phyloP scores from a whole-genome alignment of 2,113 vertebrate species.

The Antennarius striatus region DNA sequence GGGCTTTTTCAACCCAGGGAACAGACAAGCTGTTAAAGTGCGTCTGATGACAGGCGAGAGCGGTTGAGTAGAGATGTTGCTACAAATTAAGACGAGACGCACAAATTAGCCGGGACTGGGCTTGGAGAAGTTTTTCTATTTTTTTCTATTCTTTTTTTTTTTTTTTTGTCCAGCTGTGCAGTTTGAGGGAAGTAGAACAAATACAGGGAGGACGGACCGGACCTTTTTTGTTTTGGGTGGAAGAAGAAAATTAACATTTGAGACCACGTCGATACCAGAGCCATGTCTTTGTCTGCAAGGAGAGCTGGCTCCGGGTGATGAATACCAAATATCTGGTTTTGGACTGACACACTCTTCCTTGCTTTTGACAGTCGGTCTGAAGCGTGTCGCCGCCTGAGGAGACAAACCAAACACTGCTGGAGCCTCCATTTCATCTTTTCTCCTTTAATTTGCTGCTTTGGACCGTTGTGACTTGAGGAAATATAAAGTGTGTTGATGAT shows the following conservation, averaged over 20 bases:
- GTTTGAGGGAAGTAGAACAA: constrained; percentile 7
- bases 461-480: constrained; percentile 31
- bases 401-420: constrained; percentile 14
- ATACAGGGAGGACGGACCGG: constrained; percentile 11
- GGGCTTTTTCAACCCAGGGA: constrained; percentile 6
- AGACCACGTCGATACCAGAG: background rate
- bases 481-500: constrained; percentile 6
- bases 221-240: background rate
- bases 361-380: constrained; percentile 17
- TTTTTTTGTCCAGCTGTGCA: constrained; percentile 18
- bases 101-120: constrained; percentile 13
- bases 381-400: constrained; percentile 10
- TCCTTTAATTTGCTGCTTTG: background rate
- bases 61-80: constrained; percentile 22
- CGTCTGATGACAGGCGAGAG: constrained; percentile 11
- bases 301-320: background rate
- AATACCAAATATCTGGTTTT: too few relatives aligned
- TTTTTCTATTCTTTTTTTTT: background rate
- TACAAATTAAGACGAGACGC: constrained; percentile 26
- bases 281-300: background rate
- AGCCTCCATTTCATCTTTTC: background rate
- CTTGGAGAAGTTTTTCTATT: constrained; percentile 6
- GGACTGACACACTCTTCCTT: background rate
- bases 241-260: background rate
- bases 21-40: constrained; percentile 21